phyloP scores from a whole-genome alignment of 1,140 invertebrate genomes.

The Capitella teleta region DNA sequence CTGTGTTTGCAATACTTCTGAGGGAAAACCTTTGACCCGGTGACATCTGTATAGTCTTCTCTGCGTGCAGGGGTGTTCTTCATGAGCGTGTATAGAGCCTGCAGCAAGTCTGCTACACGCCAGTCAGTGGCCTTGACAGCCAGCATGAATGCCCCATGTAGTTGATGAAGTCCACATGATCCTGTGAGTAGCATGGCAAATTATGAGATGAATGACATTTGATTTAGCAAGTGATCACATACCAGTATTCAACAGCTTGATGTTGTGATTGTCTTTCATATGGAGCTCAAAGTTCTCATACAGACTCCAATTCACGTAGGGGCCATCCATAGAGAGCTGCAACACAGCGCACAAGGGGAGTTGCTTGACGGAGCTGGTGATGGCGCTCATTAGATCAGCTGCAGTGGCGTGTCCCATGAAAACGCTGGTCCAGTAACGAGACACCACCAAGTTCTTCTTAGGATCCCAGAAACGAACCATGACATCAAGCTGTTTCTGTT shows the following conservation, averaged over 20 bases:
- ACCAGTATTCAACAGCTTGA: too few species aligned
- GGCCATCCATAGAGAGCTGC: not conserved
- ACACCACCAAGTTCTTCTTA: not conserved
- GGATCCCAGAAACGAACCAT: not conserved
- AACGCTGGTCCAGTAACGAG: not conserved
- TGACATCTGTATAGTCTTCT: not conserved
- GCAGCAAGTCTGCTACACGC: not conserved
- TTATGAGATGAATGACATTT: too few species aligned
- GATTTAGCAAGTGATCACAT: too few species aligned
- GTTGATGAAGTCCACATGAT: not conserved
- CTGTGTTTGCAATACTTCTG: not conserved
- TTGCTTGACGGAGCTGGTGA: not conserved
- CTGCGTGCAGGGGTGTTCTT: not conserved
- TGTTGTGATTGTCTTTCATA: not conserved
- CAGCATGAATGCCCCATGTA: not conserved
- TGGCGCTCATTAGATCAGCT: not conserved
- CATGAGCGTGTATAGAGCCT: not conserved
- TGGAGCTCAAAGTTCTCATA: not conserved
- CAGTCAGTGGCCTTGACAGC: not conserved
- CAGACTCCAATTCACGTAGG: not conserved
- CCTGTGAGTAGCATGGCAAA: not conserved
- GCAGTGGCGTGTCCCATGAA: not conserved
- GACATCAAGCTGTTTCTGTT: not conserved
- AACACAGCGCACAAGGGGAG: not conserved
- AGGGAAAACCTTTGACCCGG: not conserved